Percentiles rank a stretch among this genome's conserved stretches.
Evolutionary conservation across 2,797 vertebrate genomes (phyloP).

Genomic region (Notamacropus eugenii): DNA sequence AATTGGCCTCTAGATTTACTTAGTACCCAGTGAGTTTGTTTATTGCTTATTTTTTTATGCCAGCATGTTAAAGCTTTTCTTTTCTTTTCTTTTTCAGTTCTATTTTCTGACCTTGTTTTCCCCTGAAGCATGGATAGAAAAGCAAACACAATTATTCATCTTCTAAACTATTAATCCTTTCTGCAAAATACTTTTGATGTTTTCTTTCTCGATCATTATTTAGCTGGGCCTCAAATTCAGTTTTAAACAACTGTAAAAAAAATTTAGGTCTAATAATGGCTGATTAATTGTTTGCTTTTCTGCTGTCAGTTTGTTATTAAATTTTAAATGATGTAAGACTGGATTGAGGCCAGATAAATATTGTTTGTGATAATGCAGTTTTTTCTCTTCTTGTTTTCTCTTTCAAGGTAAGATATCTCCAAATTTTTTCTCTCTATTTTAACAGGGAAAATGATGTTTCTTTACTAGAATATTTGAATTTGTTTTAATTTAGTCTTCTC

Average conservation of each 20-base stretch:
- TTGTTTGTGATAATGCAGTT: not conserved
- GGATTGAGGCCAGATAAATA: slow-evolving; percentile 21
- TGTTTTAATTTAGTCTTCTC: not conserved
- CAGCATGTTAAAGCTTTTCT: not conserved
- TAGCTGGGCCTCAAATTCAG: slow-evolving; percentile 17
- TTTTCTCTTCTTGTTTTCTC: slow-evolving; percentile 31
- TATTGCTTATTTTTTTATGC: slow-evolving; percentile 51
- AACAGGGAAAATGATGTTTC: not conserved
- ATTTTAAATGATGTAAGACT: slow-evolving; percentile 26
- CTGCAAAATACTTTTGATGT: slow-evolving; percentile 42
- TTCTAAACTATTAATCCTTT: slow-evolving; percentile 27
- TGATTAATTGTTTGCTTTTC: slow-evolving; percentile 27
- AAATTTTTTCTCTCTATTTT: slow-evolving; percentile 20
- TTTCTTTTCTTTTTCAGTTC: slow-evolving; percentile 26
- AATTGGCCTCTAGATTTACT: slow-evolving; percentile 24
- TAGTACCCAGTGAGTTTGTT: slow-evolving; percentile 27
- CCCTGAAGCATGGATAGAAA: not conserved
- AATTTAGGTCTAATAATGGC: slow-evolving; percentile 50
- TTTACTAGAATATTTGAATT: slow-evolving; percentile 36
- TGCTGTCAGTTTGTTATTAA: not conserved
- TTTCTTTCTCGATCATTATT: slow-evolving; percentile 16
- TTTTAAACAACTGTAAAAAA: slow-evolving; percentile 8
- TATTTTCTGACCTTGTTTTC: slow-evolving; percentile 12
- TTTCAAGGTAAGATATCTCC: not conserved
- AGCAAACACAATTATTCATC: slow-evolving; percentile 23